Conservation (phyloP, 2,797 vertebrate species). For the Thaleichthys pacificus region DNA sequence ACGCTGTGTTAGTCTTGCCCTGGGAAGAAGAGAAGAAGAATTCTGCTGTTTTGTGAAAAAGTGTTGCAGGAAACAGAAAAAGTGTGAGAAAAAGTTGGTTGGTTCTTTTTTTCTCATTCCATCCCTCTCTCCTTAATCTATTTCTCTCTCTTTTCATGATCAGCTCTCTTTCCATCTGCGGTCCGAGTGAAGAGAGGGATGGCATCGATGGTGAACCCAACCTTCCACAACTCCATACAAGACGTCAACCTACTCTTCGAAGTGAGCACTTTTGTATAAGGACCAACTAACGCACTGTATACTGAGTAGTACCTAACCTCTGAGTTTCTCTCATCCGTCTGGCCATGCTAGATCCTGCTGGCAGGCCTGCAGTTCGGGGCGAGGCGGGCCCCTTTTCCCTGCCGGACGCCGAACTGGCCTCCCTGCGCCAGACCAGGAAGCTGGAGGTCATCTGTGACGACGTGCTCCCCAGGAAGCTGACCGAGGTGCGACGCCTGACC, state of each 20-base stretch:
- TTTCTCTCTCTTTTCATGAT: background rate
- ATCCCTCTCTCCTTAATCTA: too few relatives aligned
- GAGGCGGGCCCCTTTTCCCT: slow-evolving; percentile 71
- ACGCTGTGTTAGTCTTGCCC: too few relatives aligned
- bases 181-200: slow-evolving; percentile 1
- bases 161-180: background rate
- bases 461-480: slow-evolving; percentile 79
- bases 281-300: background rate
- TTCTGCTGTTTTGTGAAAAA: too few relatives aligned
- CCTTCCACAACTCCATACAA: slow-evolving; percentile 2
- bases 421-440: slow-evolving; percentile 76
- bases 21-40: too few relatives aligned
- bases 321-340: background rate
- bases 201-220: slow-evolving; percentile 3
- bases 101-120: background rate
- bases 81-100: too few relatives aligned
- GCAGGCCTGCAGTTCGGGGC: slow-evolving; percentile 75
- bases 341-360: slow-evolving; percentile 76
- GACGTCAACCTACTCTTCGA: background rate
- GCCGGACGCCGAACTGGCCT: slow-evolving; percentile 83
- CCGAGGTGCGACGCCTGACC: slow-evolving; percentile 78
- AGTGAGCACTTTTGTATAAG: background rate
- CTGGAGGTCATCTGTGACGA: slow-evolving; percentile 79
- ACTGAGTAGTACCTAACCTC: background rate
- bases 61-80: too few relatives aligned